Evolutionary conservation across 1,140 invertebrate species (phyloP), one percentile per base, ranked within the genome.

Genomic region (Orchesella cincta): DNA sequence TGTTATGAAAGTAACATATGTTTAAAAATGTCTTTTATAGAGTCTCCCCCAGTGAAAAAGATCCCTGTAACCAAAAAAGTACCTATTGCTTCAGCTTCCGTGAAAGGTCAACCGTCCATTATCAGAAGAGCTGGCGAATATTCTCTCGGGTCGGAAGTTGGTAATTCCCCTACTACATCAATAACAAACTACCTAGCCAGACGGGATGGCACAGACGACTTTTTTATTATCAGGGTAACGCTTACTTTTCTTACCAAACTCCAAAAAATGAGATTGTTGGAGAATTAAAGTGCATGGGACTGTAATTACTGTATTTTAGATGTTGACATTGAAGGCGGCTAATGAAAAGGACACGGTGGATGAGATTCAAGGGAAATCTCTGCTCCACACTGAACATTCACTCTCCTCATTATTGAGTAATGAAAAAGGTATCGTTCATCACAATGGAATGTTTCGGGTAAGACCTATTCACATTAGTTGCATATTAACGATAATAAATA

Each of bases 111-210:
- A 8, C 39, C 8, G 8, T 14, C 52, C 5, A 79, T n/a, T n/a
- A n/a, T 88, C 16, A 89, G 88, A 83, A 87, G 88, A 83, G 92
- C 91, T 62, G 91, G 92, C 23, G 89, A 90, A 54, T 93, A 91
- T 84, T 86, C 92, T 57, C 83, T 93, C 52, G 92, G 93, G 23
- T 92, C 92, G 39, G 87, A 90, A 78, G 85, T 93, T 67, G 92
- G 91, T 0, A 90, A 89, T 70, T 92, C 91, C 78, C 92, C 92
- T 35, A 92, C 94, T 0, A 90, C 90, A 83, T 93, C 91, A 84
- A 92, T 94, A 89, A 92, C n/a, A n/a, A n/a, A n/a, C 39, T 46
- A 46, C 39, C 8, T 46, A 12, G 20, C 39, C 39, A 8, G 39
- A 20, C 8, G 39, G 39, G 20, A 46, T 46, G 39, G 39, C 39